A percentile compares a stretch with the other conserved stretches of the same genome.
Conservation (phyloP, 2,797 vertebrate genomes). For the Sebastes ruberrimus region DNA sequence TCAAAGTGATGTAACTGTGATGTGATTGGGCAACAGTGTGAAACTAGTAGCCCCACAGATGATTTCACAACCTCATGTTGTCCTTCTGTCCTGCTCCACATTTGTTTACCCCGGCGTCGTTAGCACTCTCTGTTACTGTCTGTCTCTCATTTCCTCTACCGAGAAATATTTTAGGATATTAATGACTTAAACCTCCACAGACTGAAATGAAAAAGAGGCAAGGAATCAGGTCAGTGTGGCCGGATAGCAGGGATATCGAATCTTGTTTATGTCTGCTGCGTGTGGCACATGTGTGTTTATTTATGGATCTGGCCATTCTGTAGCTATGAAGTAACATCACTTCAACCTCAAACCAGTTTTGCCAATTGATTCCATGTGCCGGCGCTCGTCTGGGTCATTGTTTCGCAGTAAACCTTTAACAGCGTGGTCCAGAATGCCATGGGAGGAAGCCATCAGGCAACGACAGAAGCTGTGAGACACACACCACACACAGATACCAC, state of each 20-base stretch:
- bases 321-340: conserved; percentile 21
- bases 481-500: neutral
- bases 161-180: conserved; percentile 28
- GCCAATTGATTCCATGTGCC: conserved; percentile 29
- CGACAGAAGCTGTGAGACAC: neutral
- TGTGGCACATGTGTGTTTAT: conserved; percentile 40
- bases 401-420: conserved; percentile 21
- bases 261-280: conserved; percentile 33
- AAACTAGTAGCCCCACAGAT: conserved; percentile 34
- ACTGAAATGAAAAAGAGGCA: neutral
- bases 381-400: conserved; percentile 17
- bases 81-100: conserved; percentile 30
- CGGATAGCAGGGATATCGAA: neutral
- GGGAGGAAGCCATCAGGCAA: neutral
- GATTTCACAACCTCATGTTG: conserved; percentile 65
- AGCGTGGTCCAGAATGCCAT: conserved; percentile 6
- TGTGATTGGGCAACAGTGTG: conserved; percentile 57
- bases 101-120: conserved; percentile 35
- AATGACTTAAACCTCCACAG: conserved; percentile 13
- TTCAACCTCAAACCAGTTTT: conserved; percentile 22
- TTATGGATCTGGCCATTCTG: conserved; percentile 29
- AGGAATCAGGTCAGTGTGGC: conserved; percentile 37
- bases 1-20: conserved; percentile 54
- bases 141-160: conserved; percentile 5
- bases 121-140: neutral